Evolutionary conservation across 2,113 vertebrate species (phyloP).

Genomic region (Dipodomys merriami): DNA sequence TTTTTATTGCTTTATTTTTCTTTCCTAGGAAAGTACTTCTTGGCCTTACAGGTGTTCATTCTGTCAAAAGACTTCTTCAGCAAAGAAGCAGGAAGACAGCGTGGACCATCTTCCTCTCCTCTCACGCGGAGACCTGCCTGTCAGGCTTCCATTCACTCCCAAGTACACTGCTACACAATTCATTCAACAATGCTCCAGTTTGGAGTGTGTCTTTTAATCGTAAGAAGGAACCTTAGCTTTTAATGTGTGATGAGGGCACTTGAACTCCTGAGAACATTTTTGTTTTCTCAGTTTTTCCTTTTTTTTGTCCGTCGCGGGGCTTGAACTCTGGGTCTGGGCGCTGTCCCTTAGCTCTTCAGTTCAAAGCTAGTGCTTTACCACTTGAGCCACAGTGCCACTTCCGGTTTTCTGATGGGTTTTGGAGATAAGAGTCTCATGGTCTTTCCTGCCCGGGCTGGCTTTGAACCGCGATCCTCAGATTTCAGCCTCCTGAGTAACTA

Average conservation of each 20-base stretch:
- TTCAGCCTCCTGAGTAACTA: too few relatives aligned
- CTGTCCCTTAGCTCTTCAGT: too few relatives aligned
- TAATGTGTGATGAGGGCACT: neutral
- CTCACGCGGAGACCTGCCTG: constrained; percentile 63
- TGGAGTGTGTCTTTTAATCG: constrained; percentile 47
- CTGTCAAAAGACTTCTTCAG: constrained; percentile 64
- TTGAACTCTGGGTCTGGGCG: too few relatives aligned
- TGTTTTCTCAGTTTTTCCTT: neutral
- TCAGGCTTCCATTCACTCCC: constrained; percentile 53
- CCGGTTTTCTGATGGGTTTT: too few relatives aligned
- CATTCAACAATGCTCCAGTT: neutral
- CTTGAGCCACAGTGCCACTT: too few relatives aligned
- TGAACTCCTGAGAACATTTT: neutral
- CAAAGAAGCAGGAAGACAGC: constrained; percentile 59
- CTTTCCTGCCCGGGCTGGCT: too few relatives aligned
- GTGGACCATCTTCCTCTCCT: neutral
- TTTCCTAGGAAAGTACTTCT: constrained; percentile 39
- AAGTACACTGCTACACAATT: neutral
- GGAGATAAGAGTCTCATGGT: too few relatives aligned
- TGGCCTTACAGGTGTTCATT: constrained; percentile 57
- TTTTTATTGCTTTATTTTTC: constrained; percentile 44
- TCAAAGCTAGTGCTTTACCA: too few relatives aligned
- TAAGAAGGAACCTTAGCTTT: constrained; percentile 42
- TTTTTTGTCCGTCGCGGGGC: too few relatives aligned
- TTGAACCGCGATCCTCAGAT: too few relatives aligned